phyloP scores from a whole-genome alignment of 2,888 invertebrate species.

The Ophion costatus region DNA sequence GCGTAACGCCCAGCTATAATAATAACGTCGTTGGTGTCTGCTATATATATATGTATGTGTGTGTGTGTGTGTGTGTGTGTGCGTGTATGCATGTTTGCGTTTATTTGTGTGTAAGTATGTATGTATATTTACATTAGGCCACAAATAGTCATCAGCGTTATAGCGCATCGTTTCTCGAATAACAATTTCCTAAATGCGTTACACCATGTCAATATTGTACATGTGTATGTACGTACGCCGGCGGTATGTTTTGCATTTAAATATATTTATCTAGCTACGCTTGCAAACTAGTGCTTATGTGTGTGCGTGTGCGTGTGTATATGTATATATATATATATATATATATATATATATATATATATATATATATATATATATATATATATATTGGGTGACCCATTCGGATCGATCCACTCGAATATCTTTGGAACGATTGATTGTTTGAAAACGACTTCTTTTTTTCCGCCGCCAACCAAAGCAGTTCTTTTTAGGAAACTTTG shows the following conservation, averaged over 20 bases:
- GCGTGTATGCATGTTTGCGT: too few relatives aligned
- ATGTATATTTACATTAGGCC: conserved; percentile 54
- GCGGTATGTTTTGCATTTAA: conserved; percentile 13
- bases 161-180: conserved; percentile 25
- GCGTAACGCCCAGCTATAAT: conserved; percentile 25
- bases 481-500: too few relatives aligned
- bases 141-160: conserved; percentile 50
- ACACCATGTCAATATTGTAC: conserved; percentile 6
- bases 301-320: too few relatives aligned
- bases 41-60: too few relatives aligned
- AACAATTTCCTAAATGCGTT: conserved; percentile 30
- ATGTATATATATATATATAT: too few relatives aligned
- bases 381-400: neutral
- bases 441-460: too few relatives aligned
- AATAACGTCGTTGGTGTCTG: conserved; percentile 5
- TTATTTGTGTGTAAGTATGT: neutral
- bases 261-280: conserved; percentile 9
- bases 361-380: too few relatives aligned
- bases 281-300: neutral
- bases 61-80: too few relatives aligned
- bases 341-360: neutral
- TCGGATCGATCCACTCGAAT: too few relatives aligned
- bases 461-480: too few relatives aligned
- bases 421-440: too few relatives aligned
- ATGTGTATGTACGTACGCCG: neutral